Base-by-base conservation (phyloP, 2,113 vertebrate genomes). In the Elephas maximus region DNA sequence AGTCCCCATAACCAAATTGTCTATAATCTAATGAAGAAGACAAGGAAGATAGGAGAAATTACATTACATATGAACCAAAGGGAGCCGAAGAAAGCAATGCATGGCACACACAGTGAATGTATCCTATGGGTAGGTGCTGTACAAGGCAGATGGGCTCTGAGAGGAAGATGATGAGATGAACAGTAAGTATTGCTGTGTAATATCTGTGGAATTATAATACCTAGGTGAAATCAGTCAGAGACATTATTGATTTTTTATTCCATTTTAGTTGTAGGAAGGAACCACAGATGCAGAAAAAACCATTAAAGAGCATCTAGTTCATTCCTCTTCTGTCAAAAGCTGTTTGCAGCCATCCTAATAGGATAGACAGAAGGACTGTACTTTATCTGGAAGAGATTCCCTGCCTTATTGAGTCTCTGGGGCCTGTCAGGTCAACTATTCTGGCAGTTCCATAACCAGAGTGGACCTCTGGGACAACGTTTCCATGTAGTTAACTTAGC, bases 11-110 rank as follows among this genome's bases (percentile, higher is more conserved):
- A 21, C 48, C 4, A 94, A 78, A 65, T 12, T 88, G 9, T 65
- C 67, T 85, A 48, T 92, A 60, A 84, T 92, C 69, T 77, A 90
- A 65, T 88, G 41, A 97, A 28, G 33, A 82, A 84, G 33, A 65
- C 12, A 78, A 97, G 8, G 84, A 83, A 76, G 7, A 89, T 96
- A 33, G 14, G 80, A 65, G 23, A 81, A 87, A 57, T 94, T 69
- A 81, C 23, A 57, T 94, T 69, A 81, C 23, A 15, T 44, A 44
- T 78, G 37, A 24, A 33, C 28, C 65, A 93, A 82, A 71, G 21
- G 17, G 37, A 74, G 41, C 62, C 57, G 24, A 69, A 73, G 76
- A 57, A 91, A 91, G 24, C 60, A 90, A 41, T 44, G 15, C 7
- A 14, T 18, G 37, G 6, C 17, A 10, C 3, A 37, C 45, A 60